Base-by-base conservation (phyloP, 2,888 invertebrate species). In the Cecidostiba fungosa region DNA sequence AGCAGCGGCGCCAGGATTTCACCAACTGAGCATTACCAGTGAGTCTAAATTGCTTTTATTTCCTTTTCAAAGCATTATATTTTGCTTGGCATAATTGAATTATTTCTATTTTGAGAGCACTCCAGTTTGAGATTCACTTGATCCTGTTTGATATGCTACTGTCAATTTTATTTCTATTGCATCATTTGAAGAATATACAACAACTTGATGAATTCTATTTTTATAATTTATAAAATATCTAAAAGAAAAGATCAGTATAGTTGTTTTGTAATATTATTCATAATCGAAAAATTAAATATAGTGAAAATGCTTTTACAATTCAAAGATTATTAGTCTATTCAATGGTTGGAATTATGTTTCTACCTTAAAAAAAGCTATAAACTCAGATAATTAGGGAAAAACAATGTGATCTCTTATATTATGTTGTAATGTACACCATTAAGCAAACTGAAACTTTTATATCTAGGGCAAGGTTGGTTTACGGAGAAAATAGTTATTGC, bases 1-100 rank as follows among this genome's bases (percentile, higher is more conserved):
- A 85, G 92, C 92, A 86, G 90, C 92, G 89, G 93, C 93, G 83
- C 90, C 94, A 89, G 95, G 95, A 90, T 95, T 95, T 93, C 95
- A 96, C 93, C 96, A 96, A 93, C 94, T 96, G 88, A 95, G 95
- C 92, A 94, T 96, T 87, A 96, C 95, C 92, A 95, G 96, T 96
- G 93, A 94, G 95, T 94, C 23, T 0, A 77, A 97, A 94, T 70
- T 36, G 1, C 16, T 78, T 73, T 70, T 69, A 82, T 43, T 50
- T 29, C 16, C 12, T 6, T 26, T 70, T n/a, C 10, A 36, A 19
- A 8, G 8, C 19, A 72, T 43, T 12, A 23, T 39, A 23, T 2
- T n/a, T 6, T 39, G 6, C 29, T 26, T 66, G 16, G 14, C 23
- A 72, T 62, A 43, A 78, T 69, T 19, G 8, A 69, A 43, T 43